phyloP scores from a whole-genome alignment of 2,113 vertebrate genomes.

The Erythrolamprus reginae region DNA sequence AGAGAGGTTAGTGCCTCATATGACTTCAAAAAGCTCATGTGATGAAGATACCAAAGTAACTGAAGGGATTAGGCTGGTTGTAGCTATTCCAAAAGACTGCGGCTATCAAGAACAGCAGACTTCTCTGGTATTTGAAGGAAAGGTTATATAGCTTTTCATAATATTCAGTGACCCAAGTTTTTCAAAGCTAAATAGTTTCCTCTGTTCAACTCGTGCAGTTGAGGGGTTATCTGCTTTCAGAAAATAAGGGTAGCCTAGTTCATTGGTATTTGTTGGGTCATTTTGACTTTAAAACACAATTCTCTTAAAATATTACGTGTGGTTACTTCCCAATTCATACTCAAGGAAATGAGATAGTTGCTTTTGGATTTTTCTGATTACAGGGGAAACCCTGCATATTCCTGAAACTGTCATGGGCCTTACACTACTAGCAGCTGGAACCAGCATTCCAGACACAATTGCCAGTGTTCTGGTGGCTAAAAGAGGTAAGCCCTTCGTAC shows the following conservation, averaged over 20 bases:
- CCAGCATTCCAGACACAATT: conserved; percentile 94
- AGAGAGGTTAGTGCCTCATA: conserved; percentile 36
- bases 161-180: neutral
- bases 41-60: conserved; percentile 12
- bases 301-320: neutral
- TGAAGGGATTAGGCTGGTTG: neutral
- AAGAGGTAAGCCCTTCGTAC: conserved; percentile 77
- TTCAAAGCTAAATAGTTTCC: conserved; percentile 5
- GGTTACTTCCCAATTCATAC: neutral
- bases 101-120: neutral
- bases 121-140: conserved; percentile 11
- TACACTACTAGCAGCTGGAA: conserved; percentile 91
- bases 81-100: neutral
- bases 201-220: neutral
- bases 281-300: neutral
- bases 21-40: conserved; percentile 55
- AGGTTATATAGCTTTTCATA: neutral
- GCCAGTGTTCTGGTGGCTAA: conserved; percentile 91
- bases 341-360: neutral
- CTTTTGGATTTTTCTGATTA: conserved; percentile 12
- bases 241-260: neutral
- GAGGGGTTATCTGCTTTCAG: neutral
- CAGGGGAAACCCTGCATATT: conserved; percentile 88
- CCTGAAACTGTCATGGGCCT: conserved; percentile 97
- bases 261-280: neutral